A percentile compares a stretch with the other conserved stretches of the same genome.
Evolutionary conservation across 1,140 invertebrate species (phyloP).

Genomic region (Saxidomus purpurata): DNA sequence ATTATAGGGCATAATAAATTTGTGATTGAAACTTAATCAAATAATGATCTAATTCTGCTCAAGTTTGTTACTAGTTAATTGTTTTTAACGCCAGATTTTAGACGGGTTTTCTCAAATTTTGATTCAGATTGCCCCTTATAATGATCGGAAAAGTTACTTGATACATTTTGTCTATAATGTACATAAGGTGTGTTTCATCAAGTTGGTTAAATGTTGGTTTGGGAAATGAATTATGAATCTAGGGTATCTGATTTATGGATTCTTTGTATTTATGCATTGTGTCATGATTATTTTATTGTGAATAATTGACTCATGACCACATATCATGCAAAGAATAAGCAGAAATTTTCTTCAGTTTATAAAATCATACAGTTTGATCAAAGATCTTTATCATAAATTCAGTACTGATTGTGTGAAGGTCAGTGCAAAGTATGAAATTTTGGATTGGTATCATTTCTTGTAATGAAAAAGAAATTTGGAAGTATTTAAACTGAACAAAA

Average conservation of each 20-base stretch:
- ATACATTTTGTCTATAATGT: conserved; percentile 20
- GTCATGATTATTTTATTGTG: conserved; percentile 8
- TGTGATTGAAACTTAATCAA: conserved; percentile 25
- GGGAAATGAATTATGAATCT: conserved; percentile 27
- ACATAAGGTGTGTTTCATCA: background rate
- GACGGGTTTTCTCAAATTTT: conserved; percentile 45
- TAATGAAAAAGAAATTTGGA: background rate
- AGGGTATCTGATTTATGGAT: conserved; percentile 14
- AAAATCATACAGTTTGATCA: conserved; percentile 22
- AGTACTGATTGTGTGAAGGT: conserved; percentile 1
- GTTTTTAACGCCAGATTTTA: conserved; percentile 39
- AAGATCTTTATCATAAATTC: background rate
- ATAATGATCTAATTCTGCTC: conserved; percentile 22
- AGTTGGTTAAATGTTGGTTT: background rate
- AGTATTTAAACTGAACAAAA: background rate
- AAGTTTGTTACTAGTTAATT: conserved; percentile 41
- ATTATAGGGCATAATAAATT: conserved; percentile 46
- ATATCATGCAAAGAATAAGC: conserved; percentile 1
- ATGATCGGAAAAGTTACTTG: conserved; percentile 5
- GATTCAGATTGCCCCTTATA: conserved; percentile 26
- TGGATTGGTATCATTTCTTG: background rate
- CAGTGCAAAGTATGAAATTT: background rate
- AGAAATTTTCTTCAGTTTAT: conserved; percentile 29
- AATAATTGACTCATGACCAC: conserved; percentile 2
- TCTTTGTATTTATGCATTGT: conserved; percentile 29